Base-by-base conservation (phyloP, 2,797 vertebrate genomes). In the Enteromius radiatus region DNA sequence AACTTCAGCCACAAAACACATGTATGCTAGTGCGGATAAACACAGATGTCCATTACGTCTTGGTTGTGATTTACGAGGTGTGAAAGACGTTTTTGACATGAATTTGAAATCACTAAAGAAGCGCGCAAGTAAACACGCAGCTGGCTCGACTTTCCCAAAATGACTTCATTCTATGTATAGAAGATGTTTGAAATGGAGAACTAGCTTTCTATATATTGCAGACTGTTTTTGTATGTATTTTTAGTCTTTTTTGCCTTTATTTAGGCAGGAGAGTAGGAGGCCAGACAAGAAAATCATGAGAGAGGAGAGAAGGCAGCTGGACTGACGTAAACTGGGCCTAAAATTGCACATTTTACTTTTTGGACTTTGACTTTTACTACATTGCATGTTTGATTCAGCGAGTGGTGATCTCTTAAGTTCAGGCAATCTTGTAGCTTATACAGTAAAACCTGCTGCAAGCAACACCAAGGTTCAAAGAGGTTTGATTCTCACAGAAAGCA, bases 1-100 rank as follows among this genome's bases (percentile, higher is more conserved):
- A 83, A 21, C 21, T 83, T 68, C 21, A 76, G 36, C 73, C 69
- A 73, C 56, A 49, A 52, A n/a, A 2, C 3, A 0, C 31, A 14
- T 71, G 28, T 36, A 63, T 80, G 79, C 4, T 15, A 61, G 71
- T 82, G 47, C 26, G 31, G 65, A 76, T 43, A 67, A 36, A 74
- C 31, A 67, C 8, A 41, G 49, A 12, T 7, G 5, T 74, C 41
- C 14, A 73, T 63, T 64, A 26, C 23, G 49, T 3, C 31, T 52
- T 6, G 23, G 15, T 54, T 65, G 63, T 41, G 59, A 41, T 74
- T 81, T 11, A 52, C 3, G 23, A 43, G 23, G 49, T 31, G 64
- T 43, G 12, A 5, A 71, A 45, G 0, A 59, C 26, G 4, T 54
- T 74, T 68, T 56, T 80, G 15, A 41, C 1, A 0, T 80, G 5